Conservation (phyloP, 2,888 invertebrate species). For the Tanaodytes sp. region DNA sequence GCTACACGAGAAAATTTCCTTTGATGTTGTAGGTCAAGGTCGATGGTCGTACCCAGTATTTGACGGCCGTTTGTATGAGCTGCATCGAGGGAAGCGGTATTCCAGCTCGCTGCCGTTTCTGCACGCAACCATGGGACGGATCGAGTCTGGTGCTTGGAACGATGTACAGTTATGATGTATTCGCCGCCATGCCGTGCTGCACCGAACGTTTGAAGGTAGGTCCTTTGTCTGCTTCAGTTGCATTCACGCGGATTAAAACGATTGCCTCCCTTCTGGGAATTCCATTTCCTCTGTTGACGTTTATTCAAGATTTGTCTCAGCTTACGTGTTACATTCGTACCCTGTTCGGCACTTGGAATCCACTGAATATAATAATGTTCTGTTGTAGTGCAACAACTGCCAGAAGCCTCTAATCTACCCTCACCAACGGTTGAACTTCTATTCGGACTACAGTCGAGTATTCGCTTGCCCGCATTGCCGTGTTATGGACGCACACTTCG, state of each 20-base stretch:
- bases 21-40: constrained; percentile 83
- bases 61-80: constrained; percentile 95
- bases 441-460: constrained; percentile 95
- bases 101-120: constrained; percentile 88
- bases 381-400: constrained; percentile 90
- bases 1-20: constrained; percentile 25
- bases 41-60: constrained; percentile 90
- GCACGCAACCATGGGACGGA: constrained; percentile 92
- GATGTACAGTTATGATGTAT: constrained; percentile 98
- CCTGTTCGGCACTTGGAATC: not conserved
- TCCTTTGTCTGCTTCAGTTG: no score
- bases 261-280: constrained; percentile 23
- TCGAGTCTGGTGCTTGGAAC: constrained; percentile 94
- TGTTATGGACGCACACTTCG: constrained; percentile 93
- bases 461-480: constrained; percentile 94
- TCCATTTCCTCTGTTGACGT: not conserved
- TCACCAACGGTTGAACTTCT: constrained; percentile 89
- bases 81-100: constrained; percentile 87
- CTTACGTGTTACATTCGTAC: constrained; percentile 6
- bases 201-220: constrained; percentile 89
- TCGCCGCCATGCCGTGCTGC: constrained; percentile 97
- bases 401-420: constrained; percentile 90
- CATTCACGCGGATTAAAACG: constrained; percentile 7
- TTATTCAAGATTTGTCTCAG: constrained; percentile 16
- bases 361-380: not conserved